A percentile compares a stretch with the other conserved stretches of the same genome.
Evolutionary conservation across 1,140 invertebrate species (phyloP).

Genomic region (Melipona quadrifasciata): DNA sequence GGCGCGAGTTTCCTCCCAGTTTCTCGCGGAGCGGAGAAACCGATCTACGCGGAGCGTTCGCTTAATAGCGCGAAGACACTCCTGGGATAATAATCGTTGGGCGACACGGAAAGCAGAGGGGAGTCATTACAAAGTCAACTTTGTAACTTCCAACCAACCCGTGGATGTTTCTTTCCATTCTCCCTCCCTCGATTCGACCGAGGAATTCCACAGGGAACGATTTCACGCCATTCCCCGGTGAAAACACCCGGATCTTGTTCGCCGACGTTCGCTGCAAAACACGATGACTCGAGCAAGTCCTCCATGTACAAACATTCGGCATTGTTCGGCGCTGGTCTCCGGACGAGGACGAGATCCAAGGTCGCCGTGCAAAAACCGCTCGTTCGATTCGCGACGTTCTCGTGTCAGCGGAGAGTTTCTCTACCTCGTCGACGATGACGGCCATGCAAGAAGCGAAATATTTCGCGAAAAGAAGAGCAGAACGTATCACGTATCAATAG

Average conservation of each 20-base stretch:
- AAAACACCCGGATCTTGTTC: neutral
- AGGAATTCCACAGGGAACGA: neutral
- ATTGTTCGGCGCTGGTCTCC: neutral
- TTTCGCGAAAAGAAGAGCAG: neutral
- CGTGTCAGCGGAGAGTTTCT: neutral
- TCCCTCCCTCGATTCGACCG: too few species aligned
- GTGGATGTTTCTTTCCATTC: neutral
- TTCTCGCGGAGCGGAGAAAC: slow-evolving; percentile 42
- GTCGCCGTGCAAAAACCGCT: neutral
- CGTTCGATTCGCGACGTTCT: slow-evolving; percentile 1
- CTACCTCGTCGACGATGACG: neutral
- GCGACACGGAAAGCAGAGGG: neutral
- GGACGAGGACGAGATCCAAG: too few species aligned
- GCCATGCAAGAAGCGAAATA: neutral
- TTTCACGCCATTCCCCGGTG: neutral
- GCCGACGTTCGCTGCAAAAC: neutral
- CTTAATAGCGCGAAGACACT: neutral
- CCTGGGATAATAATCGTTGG: neutral
- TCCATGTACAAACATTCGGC: neutral
- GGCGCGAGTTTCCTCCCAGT: slow-evolving; percentile 26
- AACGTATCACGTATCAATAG: too few species aligned
- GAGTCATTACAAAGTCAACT: neutral
- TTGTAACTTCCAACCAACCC: neutral
- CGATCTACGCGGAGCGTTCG: slow-evolving; percentile 32
- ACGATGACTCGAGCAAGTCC: neutral